phyloP scores from a whole-genome alignment of 2,888 invertebrate genomes.

The Pyralis farinalis region DNA sequence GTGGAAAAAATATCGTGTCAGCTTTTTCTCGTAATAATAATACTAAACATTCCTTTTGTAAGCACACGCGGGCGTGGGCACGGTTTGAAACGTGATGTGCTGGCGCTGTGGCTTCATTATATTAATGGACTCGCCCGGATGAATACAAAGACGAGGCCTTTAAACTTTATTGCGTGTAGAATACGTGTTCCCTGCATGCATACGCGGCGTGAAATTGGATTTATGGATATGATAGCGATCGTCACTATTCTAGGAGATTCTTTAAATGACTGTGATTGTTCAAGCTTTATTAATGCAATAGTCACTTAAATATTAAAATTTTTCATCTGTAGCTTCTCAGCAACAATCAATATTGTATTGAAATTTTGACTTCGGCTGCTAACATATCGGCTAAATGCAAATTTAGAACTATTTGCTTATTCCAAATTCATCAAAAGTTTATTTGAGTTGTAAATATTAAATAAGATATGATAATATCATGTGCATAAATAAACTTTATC shows the following conservation, averaged over 20 bases:
- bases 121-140: slow-evolving; percentile 74
- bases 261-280: slow-evolving; percentile 3
- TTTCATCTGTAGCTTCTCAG: too few relatives aligned
- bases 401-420: not conserved
- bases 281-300: slow-evolving; percentile 4
- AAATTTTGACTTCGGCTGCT: too few relatives aligned
- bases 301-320: too few relatives aligned
- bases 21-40: slow-evolving; percentile 72
- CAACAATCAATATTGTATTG: too few relatives aligned
- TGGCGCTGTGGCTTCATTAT: slow-evolving; percentile 73
- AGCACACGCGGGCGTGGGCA: slow-evolving; percentile 70
- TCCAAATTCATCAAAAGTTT: not conserved
- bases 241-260: slow-evolving; percentile 13
- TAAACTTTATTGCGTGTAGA: slow-evolving; percentile 63
- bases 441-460: not conserved
- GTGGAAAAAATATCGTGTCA: slow-evolving; percentile 67
- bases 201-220: slow-evolving; percentile 54
- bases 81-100: slow-evolving; percentile 65
- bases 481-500: not conserved
- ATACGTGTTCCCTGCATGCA: slow-evolving; percentile 49
- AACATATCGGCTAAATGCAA: too few relatives aligned
- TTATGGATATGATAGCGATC: slow-evolving; percentile 37
- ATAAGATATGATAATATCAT: not conserved
- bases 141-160: slow-evolving; percentile 72
- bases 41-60: slow-evolving; percentile 74